Evolutionary conservation across 2,113 vertebrate genomes (phyloP).

Genomic region (Polypterus bichir): DNA sequence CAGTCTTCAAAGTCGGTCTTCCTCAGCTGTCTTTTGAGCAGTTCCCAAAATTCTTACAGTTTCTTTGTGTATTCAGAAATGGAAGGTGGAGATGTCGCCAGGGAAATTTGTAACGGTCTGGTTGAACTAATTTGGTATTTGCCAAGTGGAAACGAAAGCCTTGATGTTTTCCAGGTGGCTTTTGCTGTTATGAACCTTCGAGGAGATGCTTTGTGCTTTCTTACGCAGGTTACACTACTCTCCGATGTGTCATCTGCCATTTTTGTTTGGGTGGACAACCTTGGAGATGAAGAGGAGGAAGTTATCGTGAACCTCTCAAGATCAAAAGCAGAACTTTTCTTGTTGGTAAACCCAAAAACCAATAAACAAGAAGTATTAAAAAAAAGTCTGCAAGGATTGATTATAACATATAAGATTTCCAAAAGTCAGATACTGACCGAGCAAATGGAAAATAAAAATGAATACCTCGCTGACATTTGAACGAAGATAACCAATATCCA

Average conservation of each 20-base stretch:
- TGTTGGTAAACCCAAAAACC: slow-evolving; percentile 1
- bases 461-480: neutral
- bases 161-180: slow-evolving; percentile 4
- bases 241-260: neutral
- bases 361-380: too few species aligned
- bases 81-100: neutral
- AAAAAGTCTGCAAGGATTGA: too few species aligned
- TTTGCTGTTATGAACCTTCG: slow-evolving; percentile 14
- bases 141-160: slow-evolving; percentile 3
- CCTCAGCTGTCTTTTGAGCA: slow-evolving; percentile 8
- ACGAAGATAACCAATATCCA: neutral
- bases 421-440: neutral
- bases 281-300: neutral
- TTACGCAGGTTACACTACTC: slow-evolving; percentile 11
- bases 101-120: slow-evolving; percentile 8
- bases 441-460: neutral
- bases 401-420: too few species aligned
- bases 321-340: neutral
- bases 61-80: slow-evolving; percentile 9
- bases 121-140: slow-evolving; percentile 7
- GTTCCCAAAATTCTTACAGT: slow-evolving; percentile 3
- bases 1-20: slow-evolving; percentile 10
- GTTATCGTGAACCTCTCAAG: neutral
- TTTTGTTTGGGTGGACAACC: slow-evolving; percentile 9
- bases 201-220: neutral